These are phyloP conservation scores for Drosophila nigrodunni DNA, from an alignment of 1,140 invertebrate genomes.

Conservation along the genomic window DNA sequence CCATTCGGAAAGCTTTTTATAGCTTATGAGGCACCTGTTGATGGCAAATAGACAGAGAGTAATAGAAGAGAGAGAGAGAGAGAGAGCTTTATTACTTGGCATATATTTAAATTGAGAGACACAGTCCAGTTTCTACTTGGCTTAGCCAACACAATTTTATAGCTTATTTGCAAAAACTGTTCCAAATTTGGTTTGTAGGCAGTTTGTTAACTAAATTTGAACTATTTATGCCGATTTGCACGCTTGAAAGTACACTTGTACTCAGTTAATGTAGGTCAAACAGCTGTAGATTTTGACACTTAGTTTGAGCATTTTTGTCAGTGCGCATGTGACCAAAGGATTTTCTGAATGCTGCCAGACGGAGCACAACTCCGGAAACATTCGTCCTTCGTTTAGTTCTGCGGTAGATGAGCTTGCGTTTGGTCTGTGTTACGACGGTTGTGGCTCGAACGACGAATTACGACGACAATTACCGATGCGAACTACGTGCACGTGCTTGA, in stretches of 20 bases:
- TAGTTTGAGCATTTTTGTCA: background rate
- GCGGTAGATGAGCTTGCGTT: conserved; percentile 73
- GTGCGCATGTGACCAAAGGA: conserved; percentile 77
- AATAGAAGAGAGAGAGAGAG: no score
- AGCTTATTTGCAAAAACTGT: background rate
- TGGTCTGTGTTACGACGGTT: conserved; percentile 61
- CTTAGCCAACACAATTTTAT: background rate
- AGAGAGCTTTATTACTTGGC: conserved; percentile 13
- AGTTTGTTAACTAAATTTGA: background rate
- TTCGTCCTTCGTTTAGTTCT: conserved; percentile 71
- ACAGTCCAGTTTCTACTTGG: background rate
- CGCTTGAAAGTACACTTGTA: conserved; percentile 63
- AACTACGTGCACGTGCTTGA: conserved; percentile 8
- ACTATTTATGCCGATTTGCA: conserved; percentile 29
- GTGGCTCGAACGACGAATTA: conserved; percentile 16
- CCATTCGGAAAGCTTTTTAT: conserved; percentile 5
- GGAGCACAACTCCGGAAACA: conserved; percentile 54
- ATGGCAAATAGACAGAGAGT: background rate
- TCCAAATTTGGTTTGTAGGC: background rate
- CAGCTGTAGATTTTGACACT: conserved; percentile 58
- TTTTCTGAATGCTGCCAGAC: conserved; percentile 18
- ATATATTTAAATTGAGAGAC: background rate
- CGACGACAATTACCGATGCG: conserved; percentile 1
- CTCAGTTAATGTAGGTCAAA: conserved; percentile 72
- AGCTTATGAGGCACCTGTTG: conserved; percentile 38